phyloP scores from a whole-genome alignment of 2,113 vertebrate species.

The pig (Sus scrofa) region T2T-Sscrofa CM000820.6:72356501-72357000 shows the following conservation, averaged over 20 bases:
- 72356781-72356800: background rate
- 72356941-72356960: background rate
- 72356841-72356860: background rate
- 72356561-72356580: background rate
- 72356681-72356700: background rate
- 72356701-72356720: background rate
- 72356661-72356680: background rate
- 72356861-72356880: fast-evolving
- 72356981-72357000: background rate
- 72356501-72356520: background rate
- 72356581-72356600: constrained; percentile 4
- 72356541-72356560: constrained; percentile 27
- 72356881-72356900: background rate
- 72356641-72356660: background rate
- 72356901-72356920: background rate
- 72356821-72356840: background rate
- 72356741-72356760: background rate
- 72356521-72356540: background rate
- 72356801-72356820: background rate
- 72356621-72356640: background rate
- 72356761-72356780: background rate
- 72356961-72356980: constrained; percentile 11
- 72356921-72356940: background rate
- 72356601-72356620: background rate
- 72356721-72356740: background rate